Evolutionary conservation across 2,797 vertebrate genomes (phyloP).

Genomic region (Mionectes olivaceus): DNA sequence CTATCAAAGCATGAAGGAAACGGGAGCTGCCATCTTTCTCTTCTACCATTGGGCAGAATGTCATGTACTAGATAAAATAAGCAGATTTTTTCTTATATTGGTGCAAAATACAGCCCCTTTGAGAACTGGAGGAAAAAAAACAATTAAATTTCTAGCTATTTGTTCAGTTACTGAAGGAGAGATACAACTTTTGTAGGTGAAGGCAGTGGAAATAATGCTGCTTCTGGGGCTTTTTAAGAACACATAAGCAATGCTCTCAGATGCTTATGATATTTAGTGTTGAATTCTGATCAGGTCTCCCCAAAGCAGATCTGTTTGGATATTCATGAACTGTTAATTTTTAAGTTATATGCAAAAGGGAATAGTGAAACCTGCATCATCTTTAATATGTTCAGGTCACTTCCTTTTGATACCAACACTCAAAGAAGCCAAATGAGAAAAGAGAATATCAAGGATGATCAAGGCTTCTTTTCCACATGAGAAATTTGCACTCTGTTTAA

Average conservation of each 20-base stretch:
- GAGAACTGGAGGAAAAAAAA: not conserved
- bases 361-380: not conserved
- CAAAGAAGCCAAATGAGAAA: not conserved
- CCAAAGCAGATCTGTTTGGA: not conserved
- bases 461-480: not conserved
- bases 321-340: slow-evolving; percentile 48
- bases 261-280: not conserved
- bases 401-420: slow-evolving; percentile 34
- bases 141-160: not conserved
- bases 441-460: not conserved
- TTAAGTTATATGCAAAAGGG: slow-evolving; percentile 11
- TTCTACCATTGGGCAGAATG: not conserved
- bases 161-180: not conserved
- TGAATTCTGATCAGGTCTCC: slow-evolving; percentile 10
- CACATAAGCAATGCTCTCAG: not conserved
- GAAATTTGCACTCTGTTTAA: slow-evolving; percentile 6
- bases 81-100: not conserved
- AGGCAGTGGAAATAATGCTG: not conserved
- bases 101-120: not conserved
- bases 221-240: not conserved
- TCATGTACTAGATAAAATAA: slow-evolving; percentile 1
- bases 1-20: slow-evolving; percentile 33
- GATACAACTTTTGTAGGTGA: not conserved
- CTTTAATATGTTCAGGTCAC: slow-evolving; percentile 34
- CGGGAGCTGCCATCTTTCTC: slow-evolving; percentile 2